Conservation (phyloP, 1,140 invertebrate genomes). For the Leptinotarsa lineolata region DNA sequence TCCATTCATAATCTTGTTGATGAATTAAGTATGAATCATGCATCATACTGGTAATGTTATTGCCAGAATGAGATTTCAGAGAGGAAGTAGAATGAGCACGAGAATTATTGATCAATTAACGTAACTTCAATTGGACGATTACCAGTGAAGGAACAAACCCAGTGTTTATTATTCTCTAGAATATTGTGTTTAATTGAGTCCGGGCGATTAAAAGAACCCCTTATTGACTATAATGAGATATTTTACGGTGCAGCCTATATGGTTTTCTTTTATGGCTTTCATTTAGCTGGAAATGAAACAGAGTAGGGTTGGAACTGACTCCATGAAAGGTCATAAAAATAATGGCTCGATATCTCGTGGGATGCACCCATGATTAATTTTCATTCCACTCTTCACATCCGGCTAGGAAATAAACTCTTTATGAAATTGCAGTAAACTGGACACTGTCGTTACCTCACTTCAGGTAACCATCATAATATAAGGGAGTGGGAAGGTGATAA, state of each 20-base stretch:
- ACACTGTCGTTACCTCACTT: neutral
- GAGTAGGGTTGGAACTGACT: neutral
- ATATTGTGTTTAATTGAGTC: neutral
- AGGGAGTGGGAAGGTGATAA: too few relatives aligned
- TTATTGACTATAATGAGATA: conserved; percentile 6
- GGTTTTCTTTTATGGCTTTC: conserved; percentile 5
- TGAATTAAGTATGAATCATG: too few relatives aligned
- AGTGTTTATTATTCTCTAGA: too few relatives aligned
- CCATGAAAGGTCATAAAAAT: neutral
- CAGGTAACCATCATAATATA: too few relatives aligned
- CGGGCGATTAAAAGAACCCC: neutral
- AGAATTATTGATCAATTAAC: too few relatives aligned
- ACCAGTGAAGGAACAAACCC: too few relatives aligned
- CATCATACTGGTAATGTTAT: too few relatives aligned
- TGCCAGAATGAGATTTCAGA: too few relatives aligned
- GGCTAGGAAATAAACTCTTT: neutral
- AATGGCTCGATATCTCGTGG: neutral
- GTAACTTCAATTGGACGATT: too few relatives aligned
- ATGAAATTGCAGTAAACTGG: neutral
- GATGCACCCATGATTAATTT: neutral
- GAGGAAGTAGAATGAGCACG: too few relatives aligned
- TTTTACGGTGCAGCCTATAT: neutral
- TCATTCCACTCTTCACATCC: neutral
- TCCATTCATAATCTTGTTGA: too few relatives aligned
- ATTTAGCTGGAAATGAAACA: conserved; percentile 6